Evolutionary conservation across 2,113 vertebrate genomes (phyloP), one percentile per base, ranked within the genome.

Genomic region (Rhombomys opimus): DNA sequence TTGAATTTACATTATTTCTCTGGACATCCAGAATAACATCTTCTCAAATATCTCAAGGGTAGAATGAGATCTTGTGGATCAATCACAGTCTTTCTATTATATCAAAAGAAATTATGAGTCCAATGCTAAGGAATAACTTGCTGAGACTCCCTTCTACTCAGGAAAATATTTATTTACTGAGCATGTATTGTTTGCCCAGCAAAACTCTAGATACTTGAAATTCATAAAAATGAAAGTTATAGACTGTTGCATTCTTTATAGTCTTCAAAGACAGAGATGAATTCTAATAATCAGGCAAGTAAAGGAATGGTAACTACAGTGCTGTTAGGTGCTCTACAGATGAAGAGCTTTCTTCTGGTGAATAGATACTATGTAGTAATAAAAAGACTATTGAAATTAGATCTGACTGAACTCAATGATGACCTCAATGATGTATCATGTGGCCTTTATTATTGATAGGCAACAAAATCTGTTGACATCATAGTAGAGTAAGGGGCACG

Each of bases 161-260:
- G 54, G 89, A 92, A 95, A 86, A 81, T 86, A 17, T 80, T 75
- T 68, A 73, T 84, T 86, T 90, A 91, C 22, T 50, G 14, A 41
- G 3, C 25, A 27, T 32, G 35, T 87, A 50, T 15, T 38, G 10
- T 81, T 85, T 81, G 6, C 52, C n/a, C 76, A 97, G 3, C 7
- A 41, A 11, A 54, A 0, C 52, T 14, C 3, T 73, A 65, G 54
- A 52, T n/a, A 1, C 8, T 75, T 27, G 5, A 90, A 92, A 81
- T 90, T 22, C 0, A 10, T 76, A 52, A 78, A 57, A 9, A 1
- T 50, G n/a, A 85, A 77, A 57, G 15, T 63, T 30, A 11, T 35
- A 61, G 38, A 88, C 1, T 77, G 23, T 18, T 88, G 4, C 89
- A 22, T 41, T 90, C 12, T 92, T 89, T 88, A 23, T 41, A 38